A percentile compares a stretch with the other conserved stretches of the same genome.
phyloP scores from a whole-genome alignment of 2,113 vertebrate genomes.

The Ageneiosus marmoratus region DNA sequence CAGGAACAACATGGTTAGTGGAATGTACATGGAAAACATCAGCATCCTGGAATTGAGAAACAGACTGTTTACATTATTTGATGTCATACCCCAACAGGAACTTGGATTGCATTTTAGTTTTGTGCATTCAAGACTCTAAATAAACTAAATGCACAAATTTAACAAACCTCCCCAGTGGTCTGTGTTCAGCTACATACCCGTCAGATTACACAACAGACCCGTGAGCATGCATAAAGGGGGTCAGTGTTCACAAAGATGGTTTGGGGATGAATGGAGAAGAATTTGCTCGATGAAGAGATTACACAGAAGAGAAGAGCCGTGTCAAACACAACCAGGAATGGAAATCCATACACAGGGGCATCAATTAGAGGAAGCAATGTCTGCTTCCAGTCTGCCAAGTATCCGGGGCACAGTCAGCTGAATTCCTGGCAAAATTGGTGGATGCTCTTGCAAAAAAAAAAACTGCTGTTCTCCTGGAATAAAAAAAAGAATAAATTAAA shows the following conservation, averaged over 20 bases:
- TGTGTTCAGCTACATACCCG: not conserved
- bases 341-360: conserved; percentile 57
- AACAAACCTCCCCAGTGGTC: conserved; percentile 15
- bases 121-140: conserved; percentile 19
- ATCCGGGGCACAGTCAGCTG: conserved; percentile 49
- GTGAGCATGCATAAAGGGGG: conserved; percentile 18
- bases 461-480: too few relatives aligned
- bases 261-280: conserved; percentile 65
- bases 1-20: conserved; percentile 56
- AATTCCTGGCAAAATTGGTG: conserved; percentile 44
- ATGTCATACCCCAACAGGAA: conserved; percentile 45
- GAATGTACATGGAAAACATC: conserved; percentile 58
- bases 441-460: conserved; percentile 48
- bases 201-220: conserved; percentile 26
- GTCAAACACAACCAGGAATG: conserved; percentile 53
- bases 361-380: conserved; percentile 53
- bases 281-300: conserved; percentile 61
- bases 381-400: conserved; percentile 49
- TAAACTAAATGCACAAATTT: conserved; percentile 28
- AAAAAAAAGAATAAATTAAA: too few relatives aligned
- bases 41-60: conserved; percentile 57
- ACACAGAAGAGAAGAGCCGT: conserved; percentile 54
- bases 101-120: conserved; percentile 36
- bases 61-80: conserved; percentile 50
- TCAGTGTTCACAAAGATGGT: conserved; percentile 57